Percentiles rank a stretch among this genome's conserved stretches.
Conservation (phyloP, 2,113 vertebrate genomes). For the Pterocles orientalis region DNA sequence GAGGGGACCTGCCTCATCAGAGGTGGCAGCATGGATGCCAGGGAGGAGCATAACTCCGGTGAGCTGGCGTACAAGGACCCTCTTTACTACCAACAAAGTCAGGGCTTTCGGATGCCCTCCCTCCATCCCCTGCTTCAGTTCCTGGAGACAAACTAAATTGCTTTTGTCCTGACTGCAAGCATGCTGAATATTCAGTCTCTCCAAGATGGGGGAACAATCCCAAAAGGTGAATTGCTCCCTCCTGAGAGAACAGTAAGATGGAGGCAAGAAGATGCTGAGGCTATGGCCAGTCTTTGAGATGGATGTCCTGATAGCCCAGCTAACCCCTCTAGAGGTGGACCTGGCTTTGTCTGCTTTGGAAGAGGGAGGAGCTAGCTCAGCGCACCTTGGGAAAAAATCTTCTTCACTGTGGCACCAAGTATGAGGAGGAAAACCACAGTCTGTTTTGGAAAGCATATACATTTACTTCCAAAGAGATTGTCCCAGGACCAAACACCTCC, state of each 20-base stretch:
- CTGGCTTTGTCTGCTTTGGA: neutral
- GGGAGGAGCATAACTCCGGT: neutral
- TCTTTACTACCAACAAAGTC: neutral
- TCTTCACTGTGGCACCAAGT: neutral
- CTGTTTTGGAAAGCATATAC: neutral
- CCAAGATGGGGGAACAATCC: conserved; percentile 21
- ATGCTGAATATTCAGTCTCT: conserved; percentile 18
- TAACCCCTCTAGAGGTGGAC: neutral
- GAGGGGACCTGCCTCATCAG: neutral
- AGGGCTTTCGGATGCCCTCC: neutral
- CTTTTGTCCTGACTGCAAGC: conserved; percentile 44
- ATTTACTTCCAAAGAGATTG: neutral
- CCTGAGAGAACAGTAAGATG: conserved; percentile 29
- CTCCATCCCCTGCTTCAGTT: neutral
- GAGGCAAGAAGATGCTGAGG: conserved; percentile 17
- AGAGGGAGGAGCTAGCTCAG: neutral
- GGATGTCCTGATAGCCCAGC: neutral
- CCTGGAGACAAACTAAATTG: conserved; percentile 21
- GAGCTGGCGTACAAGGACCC: neutral
- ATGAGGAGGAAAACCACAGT: neutral
- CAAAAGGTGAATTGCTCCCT: conserved; percentile 35
- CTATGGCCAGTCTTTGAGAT: neutral
- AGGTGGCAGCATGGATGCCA: neutral
- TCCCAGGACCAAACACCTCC: neutral
- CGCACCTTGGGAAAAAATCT: neutral